phyloP scores from a whole-genome alignment of 2,113 vertebrate species.

The Urocitellus parryii region DNA sequence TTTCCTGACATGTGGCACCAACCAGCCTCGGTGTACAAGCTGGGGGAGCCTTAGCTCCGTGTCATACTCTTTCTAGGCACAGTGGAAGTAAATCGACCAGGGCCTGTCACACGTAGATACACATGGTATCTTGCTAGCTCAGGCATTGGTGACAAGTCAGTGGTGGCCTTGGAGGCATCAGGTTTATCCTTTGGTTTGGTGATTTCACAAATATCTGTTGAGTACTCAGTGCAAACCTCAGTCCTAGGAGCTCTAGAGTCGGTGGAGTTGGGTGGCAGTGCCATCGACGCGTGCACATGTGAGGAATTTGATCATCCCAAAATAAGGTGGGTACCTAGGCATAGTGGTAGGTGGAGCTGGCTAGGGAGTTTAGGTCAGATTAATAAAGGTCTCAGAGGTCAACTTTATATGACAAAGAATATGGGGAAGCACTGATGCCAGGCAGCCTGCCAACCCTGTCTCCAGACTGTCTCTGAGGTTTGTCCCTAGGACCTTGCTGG shows the following conservation, averaged over 20 bases:
- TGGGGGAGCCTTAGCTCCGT: fast-evolving
- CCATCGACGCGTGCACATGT: fast-evolving
- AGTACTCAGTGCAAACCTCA: not conserved
- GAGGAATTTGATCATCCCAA: not conserved
- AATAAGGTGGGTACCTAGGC: not conserved
- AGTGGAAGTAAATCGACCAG: not conserved
- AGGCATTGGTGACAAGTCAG: not conserved
- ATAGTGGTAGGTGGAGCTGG: not conserved
- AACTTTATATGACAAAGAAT: not conserved
- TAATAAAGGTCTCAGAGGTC: not conserved
- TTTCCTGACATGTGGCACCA: no score
- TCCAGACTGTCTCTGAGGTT: not conserved
- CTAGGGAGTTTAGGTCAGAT: not conserved
- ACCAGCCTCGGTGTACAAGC: not conserved
- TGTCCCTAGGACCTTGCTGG: not conserved
- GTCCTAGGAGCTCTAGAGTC: not conserved
- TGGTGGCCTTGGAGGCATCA: fast-evolving
- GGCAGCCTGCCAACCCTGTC: not conserved
- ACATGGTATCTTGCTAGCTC: fast-evolving
- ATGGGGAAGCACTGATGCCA: fast-evolving
- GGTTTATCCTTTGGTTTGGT: not conserved
- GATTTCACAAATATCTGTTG: not conserved
- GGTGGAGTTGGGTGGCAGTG: not conserved
- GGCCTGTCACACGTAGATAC: fast-evolving
- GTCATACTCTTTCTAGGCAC: fast-evolving